Base-by-base conservation (phyloP, 2,113 vertebrate species). In the Pimephales promelas region DNA sequence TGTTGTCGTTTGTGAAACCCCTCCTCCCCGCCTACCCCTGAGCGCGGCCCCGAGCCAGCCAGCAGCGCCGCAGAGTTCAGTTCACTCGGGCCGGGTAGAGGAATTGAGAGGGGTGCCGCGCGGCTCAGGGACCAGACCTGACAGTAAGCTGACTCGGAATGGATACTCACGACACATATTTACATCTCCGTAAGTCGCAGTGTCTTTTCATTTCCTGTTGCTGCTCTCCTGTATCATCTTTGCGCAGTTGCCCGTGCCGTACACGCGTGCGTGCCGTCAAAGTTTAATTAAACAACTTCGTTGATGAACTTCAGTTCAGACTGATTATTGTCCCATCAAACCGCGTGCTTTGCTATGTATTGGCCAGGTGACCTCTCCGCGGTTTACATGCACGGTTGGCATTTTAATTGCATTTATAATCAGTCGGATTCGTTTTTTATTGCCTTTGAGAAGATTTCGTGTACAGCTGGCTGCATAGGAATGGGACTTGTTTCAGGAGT, bases 371-470 rank as follows among this genome's bases (percentile, higher is more conserved):
- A 93, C 90, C 89, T 49, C 26, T 87, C 83, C 76, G 86, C 88
- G 88, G 87, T 84, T 90, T 89, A 90, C 89, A 86, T 91, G 87
- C 93, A 92, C 93, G 70, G 92, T 94, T 92, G 92, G 91, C 94
- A 93, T 92, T 93, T 94, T 93, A 92, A 93, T 92, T 92, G 92
- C 90, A 88, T 87, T 92, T 91, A 90, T 93, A 92, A 94, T 94
- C 93, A 92, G 89, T 89, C 90, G 87, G 88, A 89, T 9, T 82
- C 79, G 49, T 80, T 88, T 90, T 92, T 91, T 90, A 93, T 92
- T 89, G 89, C 90, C 90, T 87, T 91, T 87, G 85, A 85, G 59
- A 75, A 73, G 83, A 83, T 74, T 59, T 79, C 70, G 24, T 71
- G 47, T 26, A 75, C 61, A 73, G 56, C 11, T 72, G n/a, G n/a